Conservation (phyloP, 1,140 invertebrate genomes). For the Plutomurus gul region DNA sequence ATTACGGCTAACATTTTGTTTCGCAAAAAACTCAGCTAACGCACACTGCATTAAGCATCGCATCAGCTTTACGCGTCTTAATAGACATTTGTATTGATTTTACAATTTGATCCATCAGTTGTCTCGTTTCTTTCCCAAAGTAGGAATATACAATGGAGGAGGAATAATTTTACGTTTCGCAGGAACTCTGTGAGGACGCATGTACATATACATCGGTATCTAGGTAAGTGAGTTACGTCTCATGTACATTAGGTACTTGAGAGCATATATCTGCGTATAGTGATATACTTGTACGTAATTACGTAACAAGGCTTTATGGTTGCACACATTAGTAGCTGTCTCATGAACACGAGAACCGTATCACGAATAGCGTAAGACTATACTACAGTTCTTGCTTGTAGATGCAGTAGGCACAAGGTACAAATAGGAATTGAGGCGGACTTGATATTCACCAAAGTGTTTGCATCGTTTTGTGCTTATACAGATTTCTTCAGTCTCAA, state of each 20-base stretch:
- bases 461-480: no score
- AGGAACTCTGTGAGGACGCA: background rate
- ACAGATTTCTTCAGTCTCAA: no score
- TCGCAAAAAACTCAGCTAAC: no score
- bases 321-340: no score
- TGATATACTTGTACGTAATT: background rate
- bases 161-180: background rate
- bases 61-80: background rate
- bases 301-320: no score
- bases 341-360: no score
- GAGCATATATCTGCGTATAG: background rate
- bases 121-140: background rate
- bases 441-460: background rate
- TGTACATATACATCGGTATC: background rate
- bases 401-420: no score
- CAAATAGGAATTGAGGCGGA: no score
- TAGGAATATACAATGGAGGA: background rate
- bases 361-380: no score
- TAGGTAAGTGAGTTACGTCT: background rate
- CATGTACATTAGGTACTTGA: background rate
- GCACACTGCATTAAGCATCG: no score
- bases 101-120: slow-evolving; percentile 34
- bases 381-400: no score
- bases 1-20: no score
- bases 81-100: slow-evolving; percentile 25